Evolutionary conservation across 1,140 invertebrate genomes (phyloP), one percentile per base, ranked within the genome.

Genomic region (Cardiocondyla obscurior): DNA sequence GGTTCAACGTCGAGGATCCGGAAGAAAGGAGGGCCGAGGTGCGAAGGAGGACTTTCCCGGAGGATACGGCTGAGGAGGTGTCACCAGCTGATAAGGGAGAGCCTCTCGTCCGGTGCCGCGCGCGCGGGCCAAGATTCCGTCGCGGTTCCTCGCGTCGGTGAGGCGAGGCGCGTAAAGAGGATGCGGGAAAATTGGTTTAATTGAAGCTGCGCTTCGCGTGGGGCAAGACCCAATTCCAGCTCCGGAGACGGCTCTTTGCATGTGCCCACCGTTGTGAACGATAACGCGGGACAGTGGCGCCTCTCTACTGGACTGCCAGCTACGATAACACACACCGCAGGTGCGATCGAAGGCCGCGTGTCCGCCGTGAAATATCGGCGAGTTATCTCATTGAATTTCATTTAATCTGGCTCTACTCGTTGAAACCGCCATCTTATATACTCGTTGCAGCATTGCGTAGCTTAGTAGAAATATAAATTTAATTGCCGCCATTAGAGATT

Each of bases 261-360:
- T 92, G 92, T 87, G 88, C 82, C 81, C 83, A 79, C 85, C 82
- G 85, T 84, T 89, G 91, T 92, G 85, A 77, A 22, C 88, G 88
- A 88, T 88, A 91, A 93, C 89, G 85, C 87, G 87, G 82, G 90
- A 93, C 92, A 90, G 92, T 93, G 92, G 92, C 92, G 92, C 92
- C 92, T 85, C 91, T 93, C 70, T 93, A 93, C 77, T 93, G 91
- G 92, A 93, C 92, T 88, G 92, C 91, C 82, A 93, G 84, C 85
- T 92, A 93, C 92, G 92, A 93, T 83, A 92, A 87, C 85, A 89
- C 90, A 90, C 91, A 90, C 84, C 90, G 90, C 92, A 93, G 92
- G 92, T 93, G 92, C 87, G 90, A 88, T 73, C 87, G 46, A 67
- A 79, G 62, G 46, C 74, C 62, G 44, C 46, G 25, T 39, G 62